Conservation (phyloP, 2,113 vertebrate genomes). For the Tupaia chinensis region DNA sequence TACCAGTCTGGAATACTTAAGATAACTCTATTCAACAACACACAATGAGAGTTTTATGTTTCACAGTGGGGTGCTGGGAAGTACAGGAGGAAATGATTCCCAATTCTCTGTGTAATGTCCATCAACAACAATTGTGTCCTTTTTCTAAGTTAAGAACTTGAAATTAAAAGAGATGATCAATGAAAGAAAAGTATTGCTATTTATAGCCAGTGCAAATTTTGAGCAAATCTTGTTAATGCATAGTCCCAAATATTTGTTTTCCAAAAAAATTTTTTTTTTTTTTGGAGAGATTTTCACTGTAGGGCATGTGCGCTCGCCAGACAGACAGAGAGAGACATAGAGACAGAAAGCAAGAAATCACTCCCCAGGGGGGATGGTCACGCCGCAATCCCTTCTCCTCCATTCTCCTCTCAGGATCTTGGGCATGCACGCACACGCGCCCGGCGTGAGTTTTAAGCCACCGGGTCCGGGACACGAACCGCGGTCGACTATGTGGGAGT, state of each 20-base stretch:
- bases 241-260: constrained; percentile 57
- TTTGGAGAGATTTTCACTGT: too few species aligned
- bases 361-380: too few species aligned
- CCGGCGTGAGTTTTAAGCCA: too few species aligned
- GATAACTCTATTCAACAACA: neutral
- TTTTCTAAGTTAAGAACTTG: constrained; percentile 1
- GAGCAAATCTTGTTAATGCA: neutral
- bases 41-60: neutral
- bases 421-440: too few species aligned
- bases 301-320: too few species aligned
- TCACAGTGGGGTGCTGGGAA: neutral
- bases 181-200: neutral
- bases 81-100: neutral
- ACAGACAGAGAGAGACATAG: too few species aligned
- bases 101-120: neutral
- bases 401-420: too few species aligned
- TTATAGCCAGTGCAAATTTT: neutral
- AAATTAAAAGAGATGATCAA: neutral
- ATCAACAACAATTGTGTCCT: neutral
- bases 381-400: too few species aligned
- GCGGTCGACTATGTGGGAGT: too few species aligned
- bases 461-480: too few species aligned
- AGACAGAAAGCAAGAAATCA: too few species aligned
- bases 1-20: neutral
- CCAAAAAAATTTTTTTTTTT: too few species aligned